phyloP scores from a whole-genome alignment of 2,888 invertebrate genomes.

The Mimas tiliae region DNA sequence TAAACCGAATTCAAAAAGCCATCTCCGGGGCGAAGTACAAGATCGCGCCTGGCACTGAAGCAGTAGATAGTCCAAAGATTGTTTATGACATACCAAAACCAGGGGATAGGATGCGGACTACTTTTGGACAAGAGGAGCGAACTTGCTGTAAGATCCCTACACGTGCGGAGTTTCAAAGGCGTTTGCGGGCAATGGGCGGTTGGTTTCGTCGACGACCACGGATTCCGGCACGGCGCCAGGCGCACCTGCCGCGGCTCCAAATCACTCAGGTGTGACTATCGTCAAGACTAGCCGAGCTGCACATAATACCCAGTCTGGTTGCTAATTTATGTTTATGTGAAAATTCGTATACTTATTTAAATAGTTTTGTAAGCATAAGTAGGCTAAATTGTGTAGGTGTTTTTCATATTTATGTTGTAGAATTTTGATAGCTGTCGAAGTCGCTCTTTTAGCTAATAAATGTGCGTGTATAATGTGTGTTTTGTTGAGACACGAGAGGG shows the following conservation, averaged over 20 bases:
- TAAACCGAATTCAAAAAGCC: slow-evolving; percentile 69
- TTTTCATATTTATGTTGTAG: slow-evolving; percentile 62
- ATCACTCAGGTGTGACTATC: slow-evolving; percentile 79
- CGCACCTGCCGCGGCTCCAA: slow-evolving; percentile 68
- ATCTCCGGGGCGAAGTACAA: slow-evolving; percentile 71
- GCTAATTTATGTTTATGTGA: slow-evolving; percentile 1
- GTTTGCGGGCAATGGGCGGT: slow-evolving; percentile 57
- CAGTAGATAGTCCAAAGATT: slow-evolving; percentile 75
- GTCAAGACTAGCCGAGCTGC: slow-evolving; percentile 25
- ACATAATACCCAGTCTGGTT: slow-evolving; percentile 17
- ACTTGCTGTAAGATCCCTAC: slow-evolving; percentile 68
- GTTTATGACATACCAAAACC: slow-evolving; percentile 75
- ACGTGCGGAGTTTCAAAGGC: slow-evolving; percentile 56
- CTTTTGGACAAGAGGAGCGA: slow-evolving; percentile 67
- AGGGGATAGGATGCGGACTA: slow-evolving; percentile 74
- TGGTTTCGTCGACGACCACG: slow-evolving; percentile 66
- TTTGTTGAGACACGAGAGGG: slow-evolving; percentile 70
- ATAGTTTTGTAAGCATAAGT: slow-evolving; percentile 15
- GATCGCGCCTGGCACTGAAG: slow-evolving; percentile 64
- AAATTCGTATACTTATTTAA: neutral
- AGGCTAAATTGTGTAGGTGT: slow-evolving; percentile 40
- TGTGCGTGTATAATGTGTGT: slow-evolving; percentile 77
- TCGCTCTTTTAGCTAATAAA: slow-evolving; percentile 80
- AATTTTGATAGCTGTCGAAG: slow-evolving; percentile 61
- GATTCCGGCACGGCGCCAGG: slow-evolving; percentile 62